Percentiles rank a stretch among this genome's conserved stretches.
These are phyloP conservation scores for Drosophila nebulosa DNA, from an alignment of 1,140 invertebrate genomes.

Conservation along the genomic window DNA sequence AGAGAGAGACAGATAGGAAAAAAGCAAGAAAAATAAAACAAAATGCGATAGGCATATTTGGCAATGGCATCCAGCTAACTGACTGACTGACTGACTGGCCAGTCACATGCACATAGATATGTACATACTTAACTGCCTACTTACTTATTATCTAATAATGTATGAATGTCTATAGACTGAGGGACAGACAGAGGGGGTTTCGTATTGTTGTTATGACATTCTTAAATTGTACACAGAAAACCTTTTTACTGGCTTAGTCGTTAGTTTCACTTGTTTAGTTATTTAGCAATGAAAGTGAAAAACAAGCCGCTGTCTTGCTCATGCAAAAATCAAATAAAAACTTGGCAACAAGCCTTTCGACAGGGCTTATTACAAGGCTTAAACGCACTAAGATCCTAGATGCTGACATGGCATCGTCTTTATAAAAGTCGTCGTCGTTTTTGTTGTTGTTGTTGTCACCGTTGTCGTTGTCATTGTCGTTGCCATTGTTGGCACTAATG, in stretches of 20 bases:
- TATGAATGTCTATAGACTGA: not conserved
- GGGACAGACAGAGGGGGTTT: not conserved
- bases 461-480: constrained; percentile 21
- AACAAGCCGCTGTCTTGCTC: constrained; percentile 17
- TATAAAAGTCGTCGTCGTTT: constrained; percentile 25
- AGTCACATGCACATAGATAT: not conserved
- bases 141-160: not conserved
- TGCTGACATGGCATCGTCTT: constrained; percentile 27
- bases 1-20: constrained; percentile 6
- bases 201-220: constrained; percentile 19
- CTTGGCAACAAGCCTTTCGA: constrained; percentile 17
- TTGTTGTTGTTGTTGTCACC: constrained; percentile 31
- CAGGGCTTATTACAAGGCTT: constrained; percentile 31
- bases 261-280: constrained; percentile 9
- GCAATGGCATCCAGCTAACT: not conserved
- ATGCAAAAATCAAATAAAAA: constrained; percentile 18
- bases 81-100: not conserved
- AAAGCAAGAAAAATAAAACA: constrained; percentile 28
- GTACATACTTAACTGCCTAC: not conserved
- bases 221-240: constrained; percentile 45
- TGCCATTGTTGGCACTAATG: constrained; percentile 72
- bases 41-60: constrained; percentile 34
- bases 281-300: constrained; percentile 21
- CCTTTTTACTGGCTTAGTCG: constrained; percentile 40
- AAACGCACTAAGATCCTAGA: constrained; percentile 32